These are phyloP conservation scores for Gephyroberyx darwinii DNA, from an alignment of 2,797 vertebrate species.

Conservation along the genomic window DNA sequence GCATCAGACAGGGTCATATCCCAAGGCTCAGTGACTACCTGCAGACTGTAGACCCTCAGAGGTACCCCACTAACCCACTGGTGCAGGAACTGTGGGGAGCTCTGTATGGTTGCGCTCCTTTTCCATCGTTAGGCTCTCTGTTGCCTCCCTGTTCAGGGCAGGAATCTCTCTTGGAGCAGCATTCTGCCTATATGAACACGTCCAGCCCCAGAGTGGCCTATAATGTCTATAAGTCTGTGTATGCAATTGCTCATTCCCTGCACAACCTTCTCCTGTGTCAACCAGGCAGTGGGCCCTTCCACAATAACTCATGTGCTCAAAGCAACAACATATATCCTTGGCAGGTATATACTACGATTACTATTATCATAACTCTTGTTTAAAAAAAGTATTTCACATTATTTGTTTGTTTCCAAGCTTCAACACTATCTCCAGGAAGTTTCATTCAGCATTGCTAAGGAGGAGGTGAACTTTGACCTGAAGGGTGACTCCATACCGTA, in stretches of 20 bases:
- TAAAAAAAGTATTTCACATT: background rate
- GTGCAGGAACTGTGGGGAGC: slow-evolving; percentile 78
- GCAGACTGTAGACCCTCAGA: slow-evolving; percentile 68
- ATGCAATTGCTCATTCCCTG: slow-evolving; percentile 81
- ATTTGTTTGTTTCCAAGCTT: slow-evolving; percentile 65
- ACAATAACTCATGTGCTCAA: slow-evolving; percentile 75
- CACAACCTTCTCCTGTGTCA: slow-evolving; percentile 78
- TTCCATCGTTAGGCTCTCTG: slow-evolving; percentile 20
- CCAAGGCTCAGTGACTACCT: slow-evolving; percentile 74
- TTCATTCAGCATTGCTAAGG: slow-evolving; percentile 72
- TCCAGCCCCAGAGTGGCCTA: slow-evolving; percentile 80
- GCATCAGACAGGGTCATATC: slow-evolving; percentile 75
- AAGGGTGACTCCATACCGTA: slow-evolving; percentile 81
- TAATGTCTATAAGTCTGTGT: slow-evolving; percentile 82
- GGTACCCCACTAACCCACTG: slow-evolving; percentile 67
- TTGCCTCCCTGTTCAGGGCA: slow-evolving; percentile 71
- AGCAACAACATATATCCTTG: slow-evolving; percentile 75
- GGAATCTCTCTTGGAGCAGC: slow-evolving; percentile 68
- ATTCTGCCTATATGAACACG: slow-evolving; percentile 80
- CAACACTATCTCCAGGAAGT: slow-evolving; percentile 81
- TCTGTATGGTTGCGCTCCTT: slow-evolving; percentile 75
- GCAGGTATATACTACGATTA: slow-evolving; percentile 73
- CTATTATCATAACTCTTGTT: background rate
- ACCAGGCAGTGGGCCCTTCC: slow-evolving; percentile 73
- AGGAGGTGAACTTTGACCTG: slow-evolving; percentile 81